These are phyloP conservation scores for Glossosoma conforme DNA, from an alignment of 1,140 invertebrate species.

Conservation along the genomic window DNA sequence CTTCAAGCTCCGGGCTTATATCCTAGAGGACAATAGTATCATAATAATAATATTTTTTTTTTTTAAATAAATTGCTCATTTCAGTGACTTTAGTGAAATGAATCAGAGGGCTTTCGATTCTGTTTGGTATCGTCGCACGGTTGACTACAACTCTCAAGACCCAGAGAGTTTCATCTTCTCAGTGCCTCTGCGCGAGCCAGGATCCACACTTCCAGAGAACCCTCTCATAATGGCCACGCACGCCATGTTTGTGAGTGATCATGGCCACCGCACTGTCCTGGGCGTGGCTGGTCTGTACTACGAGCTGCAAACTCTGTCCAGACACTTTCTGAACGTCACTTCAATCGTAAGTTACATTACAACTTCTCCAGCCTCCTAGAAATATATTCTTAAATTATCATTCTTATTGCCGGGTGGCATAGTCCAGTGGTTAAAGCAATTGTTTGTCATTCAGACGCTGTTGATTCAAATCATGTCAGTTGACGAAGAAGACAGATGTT, in stretches of 20 bases:
- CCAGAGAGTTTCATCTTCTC: conserved; percentile 89
- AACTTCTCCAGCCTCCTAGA: no score
- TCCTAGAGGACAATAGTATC: no score
- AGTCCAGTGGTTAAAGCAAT: no score
- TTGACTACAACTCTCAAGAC: conserved; percentile 82
- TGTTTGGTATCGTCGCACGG: conserved; percentile 87
- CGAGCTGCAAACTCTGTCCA: conserved; percentile 70
- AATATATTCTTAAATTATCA: no score
- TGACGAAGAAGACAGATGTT: no score
- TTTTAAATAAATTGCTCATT: no score
- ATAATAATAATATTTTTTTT: no score
- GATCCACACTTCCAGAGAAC: conserved; percentile 33
- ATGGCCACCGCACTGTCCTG: conserved; percentile 77
- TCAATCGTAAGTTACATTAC: conserved; percentile 67
- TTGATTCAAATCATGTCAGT: neutral
- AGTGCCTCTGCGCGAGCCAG: conserved; percentile 71
- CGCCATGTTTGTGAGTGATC: conserved; percentile 82
- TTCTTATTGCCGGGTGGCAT: no score
- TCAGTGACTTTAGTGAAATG: conserved; percentile 75
- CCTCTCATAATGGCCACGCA: conserved; percentile 83
- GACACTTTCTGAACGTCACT: conserved; percentile 81
- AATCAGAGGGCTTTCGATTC: conserved; percentile 82
- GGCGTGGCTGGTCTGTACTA: conserved; percentile 88
- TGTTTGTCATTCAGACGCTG: no score
- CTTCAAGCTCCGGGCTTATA: no score